Base-by-base conservation (phyloP, 2,797 vertebrate species). In the Chelmon rostratus region DNA sequence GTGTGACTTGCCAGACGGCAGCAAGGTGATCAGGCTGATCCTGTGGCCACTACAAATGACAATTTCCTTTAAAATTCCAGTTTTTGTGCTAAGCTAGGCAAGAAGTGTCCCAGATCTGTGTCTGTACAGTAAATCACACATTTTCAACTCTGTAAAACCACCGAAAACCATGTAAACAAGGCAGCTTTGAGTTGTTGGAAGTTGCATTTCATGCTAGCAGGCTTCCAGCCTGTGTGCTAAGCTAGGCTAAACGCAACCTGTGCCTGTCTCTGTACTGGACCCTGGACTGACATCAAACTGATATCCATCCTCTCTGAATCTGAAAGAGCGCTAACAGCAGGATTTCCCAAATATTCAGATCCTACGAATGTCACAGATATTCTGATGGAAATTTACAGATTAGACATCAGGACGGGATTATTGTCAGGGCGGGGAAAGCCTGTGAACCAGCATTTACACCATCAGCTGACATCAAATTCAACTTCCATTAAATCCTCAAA, bases 181-280 rank as follows among this genome's bases (percentile, higher is more conserved):
- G 19, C 35, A n/a, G 21, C 0, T 37, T n/a, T 15, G 3, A 42
- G n/a, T 28, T 38, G 16, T 40, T 50, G n/a, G 16, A 13, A 15
- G 38, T 18, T 40, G n/a, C 38, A 9, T 68, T 15, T 44, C 11
- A 69, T 2, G 35, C 42, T 58, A 58, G 19, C 44, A 59, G 44
- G 15, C 37, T 7, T 10, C 12, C 21, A 57, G 62, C 1, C 16
- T 71, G 61, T 68, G 12, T 57, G 74, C 79, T 73, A 73, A 57
- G 57, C 57, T 77, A 73, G 2, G 63, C 63, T 77, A 57, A 58
- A 40, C 11, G 38, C 40, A 25, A 4, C 28, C 40, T 42, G 46
- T 15, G 18, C 9, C 6, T 8, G 6, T n/a, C 10, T 3, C 3
- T 21, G 5, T 11, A 16, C 40, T 42, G 40, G 40, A 42, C 28